phyloP scores from a whole-genome alignment of 2,797 vertebrate genomes.

The Octomys mimax region DNA sequence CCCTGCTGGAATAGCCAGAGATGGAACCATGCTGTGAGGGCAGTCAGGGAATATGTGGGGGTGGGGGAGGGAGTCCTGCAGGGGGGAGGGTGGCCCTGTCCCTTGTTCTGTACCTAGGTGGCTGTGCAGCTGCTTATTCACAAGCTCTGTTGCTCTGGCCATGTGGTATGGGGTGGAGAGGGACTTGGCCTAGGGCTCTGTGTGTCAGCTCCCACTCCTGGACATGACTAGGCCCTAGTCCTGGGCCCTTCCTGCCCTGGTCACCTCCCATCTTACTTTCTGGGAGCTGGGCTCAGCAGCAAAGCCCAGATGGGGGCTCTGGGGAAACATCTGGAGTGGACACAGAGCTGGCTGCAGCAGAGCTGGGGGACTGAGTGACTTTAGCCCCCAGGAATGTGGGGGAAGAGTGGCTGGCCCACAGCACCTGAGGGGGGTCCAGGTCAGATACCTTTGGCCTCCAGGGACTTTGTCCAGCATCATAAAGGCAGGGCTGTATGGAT shows the following conservation, averaged over 20 bases:
- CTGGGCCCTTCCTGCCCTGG: not conserved
- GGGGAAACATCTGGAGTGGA: conserved; percentile 32
- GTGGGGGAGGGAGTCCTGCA: not conserved
- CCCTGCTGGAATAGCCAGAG: not conserved
- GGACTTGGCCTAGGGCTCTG: not conserved
- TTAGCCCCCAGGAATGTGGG: not conserved
- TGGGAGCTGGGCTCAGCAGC: not conserved
- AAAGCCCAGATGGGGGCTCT: not conserved
- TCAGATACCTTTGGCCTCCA: not conserved
- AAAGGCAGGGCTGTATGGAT: fast-evolving
- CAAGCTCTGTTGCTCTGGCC: not conserved
- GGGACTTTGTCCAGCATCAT: fast-evolving
- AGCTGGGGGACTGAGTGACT: not conserved
- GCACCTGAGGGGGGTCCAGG: not conserved
- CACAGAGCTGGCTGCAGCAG: not conserved
- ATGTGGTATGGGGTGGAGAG: not conserved
- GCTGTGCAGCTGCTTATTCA: not conserved
- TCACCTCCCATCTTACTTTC: not conserved
- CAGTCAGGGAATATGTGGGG: not conserved
- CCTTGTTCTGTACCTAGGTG: not conserved
- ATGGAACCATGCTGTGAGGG: conserved; percentile 37
- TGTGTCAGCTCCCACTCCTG: not conserved
- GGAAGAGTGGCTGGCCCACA: not conserved
- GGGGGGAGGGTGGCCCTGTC: not conserved
- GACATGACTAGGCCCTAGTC: not conserved